Base-by-base conservation (phyloP, 2,797 vertebrate species). In the Enteromius thamalakanensis region DNA sequence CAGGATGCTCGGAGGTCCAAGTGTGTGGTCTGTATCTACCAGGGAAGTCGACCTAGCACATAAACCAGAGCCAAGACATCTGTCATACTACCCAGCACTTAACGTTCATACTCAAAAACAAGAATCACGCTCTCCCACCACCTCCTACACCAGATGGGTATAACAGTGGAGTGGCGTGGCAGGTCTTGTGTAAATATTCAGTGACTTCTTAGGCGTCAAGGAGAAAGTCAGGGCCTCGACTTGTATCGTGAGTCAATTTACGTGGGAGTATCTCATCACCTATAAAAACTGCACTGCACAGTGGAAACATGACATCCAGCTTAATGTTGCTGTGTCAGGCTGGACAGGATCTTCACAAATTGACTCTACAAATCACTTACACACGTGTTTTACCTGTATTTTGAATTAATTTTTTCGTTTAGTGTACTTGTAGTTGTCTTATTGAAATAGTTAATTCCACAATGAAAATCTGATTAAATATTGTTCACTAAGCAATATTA, bases 181-280 rank as follows among this genome's bases (percentile, higher is more conserved):
- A 78, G 75, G 82, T 92, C 89, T 89, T 87, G 86, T 83, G n/a
- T 79, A 75, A 82, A 85, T 72, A 74, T 72, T 91, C 89, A 83
- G 84, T 37, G 77, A 84, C 71, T 82, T 68, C 70, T 75, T 70
- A 74, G 34, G 65, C 29, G 86, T 89, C 84, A 89, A 74, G 70
- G 17, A 47, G n/a, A 64, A 47, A 82, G 15, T 58, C 62, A 68
- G 81, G 51, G 74, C 89, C 89, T 90, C 90, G 88, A 93, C 91
- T 91, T 90, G 88, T 88, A 88, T 82, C 83, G 85, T 89, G 90
- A 91, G 89, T 89, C 90, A 86, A 79, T 90, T 90, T 90, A 90
- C 86, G 83, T 87, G 87, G 88, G 88, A 90, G 90, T 88, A 92
- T 91, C 90, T 90, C 91, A 92, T 88, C 87, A 88, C 90, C 91